Percentiles rank a stretch among this genome's conserved stretches.
Evolutionary conservation across 2,113 vertebrate genomes (phyloP).

Genomic region (Misgurnus anguillicaudatus): DNA sequence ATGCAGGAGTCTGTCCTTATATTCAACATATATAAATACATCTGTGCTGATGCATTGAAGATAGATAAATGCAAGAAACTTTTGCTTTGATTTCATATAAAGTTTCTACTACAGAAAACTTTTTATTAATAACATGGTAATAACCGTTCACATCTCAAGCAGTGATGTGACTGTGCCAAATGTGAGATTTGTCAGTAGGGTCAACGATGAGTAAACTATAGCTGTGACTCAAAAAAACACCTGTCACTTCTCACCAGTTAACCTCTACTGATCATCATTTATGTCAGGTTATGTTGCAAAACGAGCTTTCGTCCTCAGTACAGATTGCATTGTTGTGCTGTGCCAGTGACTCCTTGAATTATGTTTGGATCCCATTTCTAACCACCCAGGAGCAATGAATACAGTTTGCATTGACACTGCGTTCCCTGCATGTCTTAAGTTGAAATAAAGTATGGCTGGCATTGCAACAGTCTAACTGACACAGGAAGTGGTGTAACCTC

Average conservation of each 20-base stretch:
- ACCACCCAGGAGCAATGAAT: neutral
- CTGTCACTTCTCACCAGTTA: neutral
- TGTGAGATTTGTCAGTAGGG: neutral
- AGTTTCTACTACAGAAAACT: neutral
- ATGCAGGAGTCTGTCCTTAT: neutral
- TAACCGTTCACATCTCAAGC: neutral
- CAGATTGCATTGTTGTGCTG: neutral
- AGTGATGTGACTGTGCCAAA: neutral
- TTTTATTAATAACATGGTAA: neutral
- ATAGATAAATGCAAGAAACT: too few relatives aligned
- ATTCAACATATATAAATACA: too few relatives aligned
- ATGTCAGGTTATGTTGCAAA: neutral
- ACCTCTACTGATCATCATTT: neutral
- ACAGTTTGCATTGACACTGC: constrained; percentile 13
- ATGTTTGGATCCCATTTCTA: neutral
- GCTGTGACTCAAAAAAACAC: neutral
- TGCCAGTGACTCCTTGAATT: neutral
- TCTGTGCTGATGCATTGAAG: too few relatives aligned
- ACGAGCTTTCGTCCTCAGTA: neutral
- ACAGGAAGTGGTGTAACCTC: constrained; percentile 59
- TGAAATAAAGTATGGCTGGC: constrained; percentile 37
- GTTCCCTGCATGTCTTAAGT: constrained; percentile 6
- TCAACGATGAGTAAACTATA: constrained; percentile 3
- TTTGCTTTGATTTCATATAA: neutral
- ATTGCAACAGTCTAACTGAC: constrained; percentile 47